Percentiles rank a stretch among this genome's conserved stretches.
phyloP scores from a whole-genome alignment of 2,113 vertebrate species.

The Pelecanus crispus region DNA sequence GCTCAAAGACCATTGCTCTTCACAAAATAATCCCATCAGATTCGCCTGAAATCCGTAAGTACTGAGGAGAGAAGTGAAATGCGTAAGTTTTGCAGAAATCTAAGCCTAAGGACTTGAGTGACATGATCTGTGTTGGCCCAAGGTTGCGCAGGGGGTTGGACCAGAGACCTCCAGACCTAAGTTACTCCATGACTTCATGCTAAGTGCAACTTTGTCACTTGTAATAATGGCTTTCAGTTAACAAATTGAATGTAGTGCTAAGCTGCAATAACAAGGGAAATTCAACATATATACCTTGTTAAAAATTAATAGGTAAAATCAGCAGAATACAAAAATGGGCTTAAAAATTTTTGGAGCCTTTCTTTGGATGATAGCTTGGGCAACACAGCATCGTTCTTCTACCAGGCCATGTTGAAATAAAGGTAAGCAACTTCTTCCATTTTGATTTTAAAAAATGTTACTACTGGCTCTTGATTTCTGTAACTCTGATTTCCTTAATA shows the following conservation, averaged over 20 bases:
- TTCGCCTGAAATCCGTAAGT: fast-evolving
- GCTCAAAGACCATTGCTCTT: not conserved
- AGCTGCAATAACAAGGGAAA: not conserved
- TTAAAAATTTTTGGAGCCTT: not conserved
- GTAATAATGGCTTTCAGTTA: not conserved
- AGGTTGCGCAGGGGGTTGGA: no score
- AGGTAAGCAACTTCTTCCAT: not conserved
- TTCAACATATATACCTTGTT: fast-evolving
- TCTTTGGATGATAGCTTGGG: not conserved
- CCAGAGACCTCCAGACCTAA: not conserved
- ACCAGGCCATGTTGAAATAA: not conserved
- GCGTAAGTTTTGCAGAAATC: not conserved
- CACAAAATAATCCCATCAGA: not conserved
- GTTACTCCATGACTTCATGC: fast-evolving
- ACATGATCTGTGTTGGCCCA: fast-evolving
- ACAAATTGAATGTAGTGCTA: fast-evolving
- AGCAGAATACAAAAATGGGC: not conserved
- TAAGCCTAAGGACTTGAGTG: not conserved
- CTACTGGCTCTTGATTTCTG: not conserved
- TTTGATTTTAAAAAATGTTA: not conserved
- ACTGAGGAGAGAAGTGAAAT: not conserved
- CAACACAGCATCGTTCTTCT: not conserved
- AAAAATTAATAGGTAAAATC: not conserved
- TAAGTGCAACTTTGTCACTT: not conserved
- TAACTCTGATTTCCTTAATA: not conserved